Percentiles rank a stretch among this genome's conserved stretches.
phyloP scores from a whole-genome alignment of 2,797 vertebrate genomes.

The Centroberyx gerrardi region DNA sequence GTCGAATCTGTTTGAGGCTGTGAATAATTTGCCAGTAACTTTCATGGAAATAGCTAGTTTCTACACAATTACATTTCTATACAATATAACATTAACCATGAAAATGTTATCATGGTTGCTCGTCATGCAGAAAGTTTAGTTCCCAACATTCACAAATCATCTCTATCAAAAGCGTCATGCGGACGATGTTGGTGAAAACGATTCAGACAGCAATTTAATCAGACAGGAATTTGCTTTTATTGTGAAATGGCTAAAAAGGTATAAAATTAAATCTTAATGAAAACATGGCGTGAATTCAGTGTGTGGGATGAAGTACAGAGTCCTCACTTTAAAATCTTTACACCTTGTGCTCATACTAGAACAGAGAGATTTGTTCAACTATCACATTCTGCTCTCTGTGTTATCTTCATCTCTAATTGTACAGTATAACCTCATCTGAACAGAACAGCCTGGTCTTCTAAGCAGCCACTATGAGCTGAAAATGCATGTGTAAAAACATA shows the following conservation, averaged over 20 bases:
- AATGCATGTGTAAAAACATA: slow-evolving; percentile 35
- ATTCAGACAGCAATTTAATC: slow-evolving; percentile 28
- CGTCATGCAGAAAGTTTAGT: slow-evolving; percentile 18
- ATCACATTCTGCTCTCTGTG: slow-evolving; percentile 36
- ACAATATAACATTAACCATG: slow-evolving; percentile 66
- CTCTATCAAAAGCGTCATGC: slow-evolving; percentile 19
- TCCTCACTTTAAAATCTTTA: slow-evolving; percentile 23
- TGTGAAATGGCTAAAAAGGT: slow-evolving; percentile 43
- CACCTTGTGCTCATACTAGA: slow-evolving; percentile 64
- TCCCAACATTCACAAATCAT: not conserved
- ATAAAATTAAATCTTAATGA: slow-evolving; percentile 54
- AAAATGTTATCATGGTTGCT: slow-evolving; percentile 55
- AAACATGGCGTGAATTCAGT: slow-evolving; percentile 51
- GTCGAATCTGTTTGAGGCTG: slow-evolving; percentile 75
- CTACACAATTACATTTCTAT: slow-evolving; percentile 50
- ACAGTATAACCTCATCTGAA: slow-evolving; percentile 16
- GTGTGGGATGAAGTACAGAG: slow-evolving; percentile 9
- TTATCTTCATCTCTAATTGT: slow-evolving; percentile 36
- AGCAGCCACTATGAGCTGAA: slow-evolving; percentile 43
- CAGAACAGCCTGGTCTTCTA: slow-evolving; percentile 26
- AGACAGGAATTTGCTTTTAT: slow-evolving; percentile 48
- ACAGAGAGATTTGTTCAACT: not conserved
- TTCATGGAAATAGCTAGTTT: slow-evolving; percentile 70
- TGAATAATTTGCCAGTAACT: slow-evolving; percentile 76
- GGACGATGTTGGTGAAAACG: slow-evolving; percentile 48